Conservation (phyloP, 2,888 invertebrate genomes). For the Achlya flavicornis region DNA sequence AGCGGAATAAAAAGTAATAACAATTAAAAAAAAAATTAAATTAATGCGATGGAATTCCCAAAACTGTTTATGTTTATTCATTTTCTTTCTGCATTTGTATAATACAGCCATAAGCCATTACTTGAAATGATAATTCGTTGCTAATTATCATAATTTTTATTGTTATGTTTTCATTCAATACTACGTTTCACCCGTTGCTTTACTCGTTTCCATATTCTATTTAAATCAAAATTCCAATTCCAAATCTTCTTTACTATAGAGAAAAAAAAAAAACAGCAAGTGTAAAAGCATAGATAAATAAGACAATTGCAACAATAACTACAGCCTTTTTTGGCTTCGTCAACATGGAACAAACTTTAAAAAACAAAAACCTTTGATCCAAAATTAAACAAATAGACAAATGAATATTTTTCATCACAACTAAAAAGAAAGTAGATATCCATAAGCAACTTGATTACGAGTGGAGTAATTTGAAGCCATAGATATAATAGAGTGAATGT, state of each 20-base stretch:
- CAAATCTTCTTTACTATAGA: too few relatives aligned
- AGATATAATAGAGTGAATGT: slow-evolving; percentile 1
- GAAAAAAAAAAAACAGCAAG: neutral
- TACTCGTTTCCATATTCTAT: neutral
- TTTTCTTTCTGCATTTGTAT: neutral
- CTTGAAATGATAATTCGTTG: neutral
- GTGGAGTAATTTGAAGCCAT: neutral
- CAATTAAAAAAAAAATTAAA: neutral
- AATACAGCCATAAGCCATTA: neutral
- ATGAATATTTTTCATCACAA: neutral
- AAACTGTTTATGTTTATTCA: neutral
- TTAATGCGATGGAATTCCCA: neutral
- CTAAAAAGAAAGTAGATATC: neutral
- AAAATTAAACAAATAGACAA: neutral
- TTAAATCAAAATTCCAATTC: neutral
- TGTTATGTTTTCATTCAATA: neutral
- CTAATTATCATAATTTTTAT: neutral
- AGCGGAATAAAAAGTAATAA: neutral
- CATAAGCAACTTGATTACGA: neutral
- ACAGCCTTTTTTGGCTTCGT: too few relatives aligned
- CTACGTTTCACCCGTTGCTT: neutral
- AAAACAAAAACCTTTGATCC: neutral
- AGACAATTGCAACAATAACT: too few relatives aligned
- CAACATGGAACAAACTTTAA: too few relatives aligned
- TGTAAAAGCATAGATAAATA: neutral